Percentiles rank a stretch among this genome's conserved stretches.
Evolutionary conservation across 2,113 vertebrate species (phyloP).

Genomic region (Pachyramphus minor): DNA sequence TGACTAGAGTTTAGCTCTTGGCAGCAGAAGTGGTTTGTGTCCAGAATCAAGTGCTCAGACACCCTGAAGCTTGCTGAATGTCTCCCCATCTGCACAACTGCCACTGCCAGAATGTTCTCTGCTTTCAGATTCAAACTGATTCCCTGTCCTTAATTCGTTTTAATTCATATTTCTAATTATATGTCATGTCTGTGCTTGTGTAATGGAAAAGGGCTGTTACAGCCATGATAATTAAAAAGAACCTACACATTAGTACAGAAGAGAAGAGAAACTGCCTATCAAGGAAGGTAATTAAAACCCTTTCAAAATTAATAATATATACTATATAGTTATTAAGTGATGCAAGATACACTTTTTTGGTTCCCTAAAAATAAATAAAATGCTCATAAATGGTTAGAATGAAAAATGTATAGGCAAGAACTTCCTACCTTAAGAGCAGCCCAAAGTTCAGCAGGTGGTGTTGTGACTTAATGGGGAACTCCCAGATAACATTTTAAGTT

Average conservation of each 20-base stretch:
- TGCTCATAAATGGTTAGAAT: not conserved
- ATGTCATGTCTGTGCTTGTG: not conserved
- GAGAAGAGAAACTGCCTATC: not conserved
- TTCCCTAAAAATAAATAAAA: not conserved
- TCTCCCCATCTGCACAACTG: not conserved
- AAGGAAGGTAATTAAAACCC: not conserved
- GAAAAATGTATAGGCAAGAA: not conserved
- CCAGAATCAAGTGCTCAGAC: not conserved
- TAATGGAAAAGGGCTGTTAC: not conserved
- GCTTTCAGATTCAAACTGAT: not conserved
- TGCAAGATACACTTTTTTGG: not conserved
- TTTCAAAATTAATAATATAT: not conserved
- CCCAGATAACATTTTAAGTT: not conserved
- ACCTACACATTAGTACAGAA: not conserved
- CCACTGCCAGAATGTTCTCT: not conserved
- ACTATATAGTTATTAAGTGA: not conserved
- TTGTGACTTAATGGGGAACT: not conserved
- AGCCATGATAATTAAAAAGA: not conserved
- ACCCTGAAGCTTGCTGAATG: not conserved
- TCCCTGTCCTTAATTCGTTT: not conserved
- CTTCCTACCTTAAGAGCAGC: not conserved
- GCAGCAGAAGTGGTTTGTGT: not conserved
- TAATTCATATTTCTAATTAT: constrained; percentile 27
- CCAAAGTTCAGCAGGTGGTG: not conserved
- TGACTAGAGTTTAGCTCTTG: not conserved